A percentile compares a stretch with the other conserved stretches of the same genome.
Conservation (phyloP, 2,797 vertebrate genomes). For the Silurus lanzhouensis region DNA sequence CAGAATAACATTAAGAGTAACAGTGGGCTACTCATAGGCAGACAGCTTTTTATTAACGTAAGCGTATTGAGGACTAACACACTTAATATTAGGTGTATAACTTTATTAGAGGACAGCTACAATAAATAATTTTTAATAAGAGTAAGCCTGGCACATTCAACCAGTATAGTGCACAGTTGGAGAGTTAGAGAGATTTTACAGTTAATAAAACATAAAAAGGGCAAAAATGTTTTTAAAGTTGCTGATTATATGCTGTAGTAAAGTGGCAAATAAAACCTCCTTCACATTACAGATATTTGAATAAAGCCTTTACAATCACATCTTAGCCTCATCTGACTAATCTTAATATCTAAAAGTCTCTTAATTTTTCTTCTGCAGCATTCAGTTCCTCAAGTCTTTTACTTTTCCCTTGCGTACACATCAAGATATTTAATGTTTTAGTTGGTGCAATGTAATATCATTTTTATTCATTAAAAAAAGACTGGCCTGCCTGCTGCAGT, state of each 20-base stretch:
- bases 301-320: neutral
- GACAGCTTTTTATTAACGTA: neutral
- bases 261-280: neutral
- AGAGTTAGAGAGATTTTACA: constrained; percentile 24
- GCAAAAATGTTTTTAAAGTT: constrained; percentile 15
- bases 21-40: neutral
- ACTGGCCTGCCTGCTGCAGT: constrained; percentile 31
- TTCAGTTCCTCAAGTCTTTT: neutral
- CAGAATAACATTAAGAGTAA: neutral
- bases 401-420: neutral
- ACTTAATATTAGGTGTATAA: neutral
- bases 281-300: neutral
- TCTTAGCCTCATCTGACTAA: neutral
- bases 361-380: neutral
- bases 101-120: constrained; percentile 7
- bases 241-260: constrained; percentile 11
- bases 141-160: constrained; percentile 7
- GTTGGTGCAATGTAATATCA: neutral
- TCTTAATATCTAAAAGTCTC: neutral
- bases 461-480: constrained; percentile 3
- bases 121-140: constrained; percentile 34
- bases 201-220: constrained; percentile 31
- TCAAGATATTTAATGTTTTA: neutral
- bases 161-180: neutral
- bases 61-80: neutral